Base-by-base conservation (phyloP, 2,888 invertebrate species). In the Acanthosoma haemorrhoidale region DNA sequence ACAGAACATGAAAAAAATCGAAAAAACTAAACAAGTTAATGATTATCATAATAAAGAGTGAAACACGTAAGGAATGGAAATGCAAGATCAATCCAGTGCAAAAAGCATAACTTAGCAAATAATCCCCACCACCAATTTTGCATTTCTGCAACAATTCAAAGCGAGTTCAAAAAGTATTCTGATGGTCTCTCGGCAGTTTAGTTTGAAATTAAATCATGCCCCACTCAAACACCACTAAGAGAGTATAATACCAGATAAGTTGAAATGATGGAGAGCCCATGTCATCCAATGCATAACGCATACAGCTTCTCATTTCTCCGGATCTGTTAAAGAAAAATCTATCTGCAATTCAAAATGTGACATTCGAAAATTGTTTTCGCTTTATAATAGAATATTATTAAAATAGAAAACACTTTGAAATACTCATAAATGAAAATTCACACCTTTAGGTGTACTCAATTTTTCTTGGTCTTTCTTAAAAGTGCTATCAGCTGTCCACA, bases 141-240 rank as follows among this genome's bases (percentile, higher is more conserved):
- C 94, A 94, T 79, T 94, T 93, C 74, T 92, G 84, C 2, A 96
- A 81, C 63, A 96, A 81, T 79, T 96, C 95, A 69, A 96, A 85
- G 81, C 96, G 96, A 0, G 94, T 96, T 95, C 95, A 96, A 79
- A 96, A 95, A 4, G 93, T 82, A 78, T 94, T 93, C 0, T 90
- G 90, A 0, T 91, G 91, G 79, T 96, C 96, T 1, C 85, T 84
- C 0, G 91, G 90, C 18, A 91, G 86, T 79, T 87, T 87, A 69
- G 83, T 82, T 71, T 86, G 84, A 79, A 91, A 91, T 74, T 89
- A 87, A 4, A 81, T 74, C 90, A 84, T 57, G 83, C 81, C 0
- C 94, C 94, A 11, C 83, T 87, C 60, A 95, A 86, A 59, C 84
- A 84, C 92, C 96, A 96, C 76, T 92, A 90, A 0, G 85, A 84